These are phyloP conservation scores for Mesopsocus fuscifrons DNA, from an alignment of 2,888 invertebrate species.

Conservation along the genomic window DNA sequence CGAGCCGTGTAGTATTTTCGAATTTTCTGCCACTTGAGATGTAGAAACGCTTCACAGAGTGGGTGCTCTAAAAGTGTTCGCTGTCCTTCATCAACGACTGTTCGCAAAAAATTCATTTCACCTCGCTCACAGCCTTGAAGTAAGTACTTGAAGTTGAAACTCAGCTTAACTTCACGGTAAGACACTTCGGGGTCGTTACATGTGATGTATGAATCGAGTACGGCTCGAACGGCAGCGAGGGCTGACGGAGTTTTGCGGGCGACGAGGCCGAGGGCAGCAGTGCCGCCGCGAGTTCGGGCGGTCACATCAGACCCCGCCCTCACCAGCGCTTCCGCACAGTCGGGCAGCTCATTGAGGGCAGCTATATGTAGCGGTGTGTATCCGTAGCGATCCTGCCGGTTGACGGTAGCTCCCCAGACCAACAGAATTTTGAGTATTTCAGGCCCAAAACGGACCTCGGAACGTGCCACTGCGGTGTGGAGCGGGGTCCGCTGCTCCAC, in stretches of 20 bases:
- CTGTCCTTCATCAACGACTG: conserved; percentile 74
- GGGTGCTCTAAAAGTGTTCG: conserved; percentile 75
- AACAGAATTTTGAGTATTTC: conserved; percentile 35
- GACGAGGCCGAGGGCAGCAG: conserved; percentile 68
- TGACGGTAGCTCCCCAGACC: conserved; percentile 63
- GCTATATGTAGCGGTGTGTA: conserved; percentile 73
- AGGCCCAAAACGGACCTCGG: conserved; percentile 59
- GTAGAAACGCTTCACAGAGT: conserved; percentile 67
- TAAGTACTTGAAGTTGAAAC: conserved; percentile 64
- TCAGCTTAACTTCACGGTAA: conserved; percentile 61
- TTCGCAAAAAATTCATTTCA: conserved; percentile 70
- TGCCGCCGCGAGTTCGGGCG: conserved; percentile 69
- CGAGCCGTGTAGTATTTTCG: conserved; percentile 70
- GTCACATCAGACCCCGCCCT: conserved; percentile 79
- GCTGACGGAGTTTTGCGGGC: conserved; percentile 74
- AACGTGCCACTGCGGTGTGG: conserved; percentile 71
- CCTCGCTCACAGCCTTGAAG: conserved; percentile 65
- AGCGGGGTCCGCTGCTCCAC: conserved; percentile 63
- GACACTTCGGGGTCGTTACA: conserved; percentile 24
- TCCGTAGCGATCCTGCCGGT: conserved; percentile 68
- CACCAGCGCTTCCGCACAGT: conserved; percentile 67
- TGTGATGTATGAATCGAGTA: conserved; percentile 54
- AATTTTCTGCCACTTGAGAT: conserved; percentile 81
- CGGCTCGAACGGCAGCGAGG: conserved; percentile 61
- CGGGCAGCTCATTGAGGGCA: conserved; percentile 64